These are phyloP conservation scores for Chloromyia formosa DNA, from an alignment of 2,888 invertebrate species.

Conservation along the genomic window DNA sequence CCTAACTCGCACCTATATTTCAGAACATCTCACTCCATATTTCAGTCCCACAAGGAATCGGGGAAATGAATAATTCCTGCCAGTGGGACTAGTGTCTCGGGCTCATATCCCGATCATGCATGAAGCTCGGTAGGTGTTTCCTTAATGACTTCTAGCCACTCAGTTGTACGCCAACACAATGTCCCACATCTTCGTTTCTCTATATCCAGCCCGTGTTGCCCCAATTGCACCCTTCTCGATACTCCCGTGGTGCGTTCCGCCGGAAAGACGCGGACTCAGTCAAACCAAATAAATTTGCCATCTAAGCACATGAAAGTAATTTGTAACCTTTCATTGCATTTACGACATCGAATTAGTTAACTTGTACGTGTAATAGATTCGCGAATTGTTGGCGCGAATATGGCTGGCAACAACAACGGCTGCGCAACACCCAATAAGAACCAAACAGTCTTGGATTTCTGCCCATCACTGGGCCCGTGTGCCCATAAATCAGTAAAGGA, in stretches of 20 bases:
- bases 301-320: constrained; percentile 37
- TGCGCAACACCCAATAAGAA: not conserved
- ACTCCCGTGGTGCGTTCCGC: not conserved
- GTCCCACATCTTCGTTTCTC: not conserved
- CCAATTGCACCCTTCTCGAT: not conserved
- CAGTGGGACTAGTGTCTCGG: not conserved
- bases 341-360: constrained; percentile 42
- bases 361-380: constrained; percentile 22
- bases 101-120: not conserved
- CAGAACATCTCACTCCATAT: no score
- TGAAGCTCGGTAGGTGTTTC: constrained; percentile 27
- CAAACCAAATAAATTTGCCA: constrained; percentile 37
- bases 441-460: not conserved
- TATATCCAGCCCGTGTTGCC: not conserved
- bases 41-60: no score
- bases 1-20: no score
- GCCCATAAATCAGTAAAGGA: constrained; percentile 39
- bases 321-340: constrained; percentile 42
- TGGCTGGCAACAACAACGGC: constrained; percentile 3
- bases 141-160: constrained; percentile 23
- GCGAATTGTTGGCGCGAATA: not conserved
- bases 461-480: not conserved
- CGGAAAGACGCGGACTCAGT: not conserved
- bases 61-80: no score
- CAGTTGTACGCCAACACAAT: constrained; percentile 13